Conservation (phyloP, 2,113 vertebrate genomes). For the Oceanodroma tethys region DNA sequence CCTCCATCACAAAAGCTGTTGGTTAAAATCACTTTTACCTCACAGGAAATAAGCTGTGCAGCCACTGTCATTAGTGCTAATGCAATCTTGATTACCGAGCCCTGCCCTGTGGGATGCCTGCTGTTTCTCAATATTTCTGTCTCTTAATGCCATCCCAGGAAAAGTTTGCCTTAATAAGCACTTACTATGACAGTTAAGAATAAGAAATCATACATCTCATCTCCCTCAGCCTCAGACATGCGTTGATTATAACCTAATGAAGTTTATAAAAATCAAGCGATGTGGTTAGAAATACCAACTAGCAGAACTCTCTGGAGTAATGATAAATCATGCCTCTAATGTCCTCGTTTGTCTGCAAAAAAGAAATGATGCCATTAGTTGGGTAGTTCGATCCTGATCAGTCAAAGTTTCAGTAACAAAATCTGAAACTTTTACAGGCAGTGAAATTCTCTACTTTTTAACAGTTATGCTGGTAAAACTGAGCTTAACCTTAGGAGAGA, state of each 20-base stretch:
- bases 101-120: background rate
- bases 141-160: background rate
- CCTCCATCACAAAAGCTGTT: background rate
- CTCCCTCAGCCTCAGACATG: background rate
- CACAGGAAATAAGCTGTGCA: background rate
- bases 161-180: background rate
- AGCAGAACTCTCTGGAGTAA: background rate
- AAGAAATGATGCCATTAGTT: background rate
- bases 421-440: background rate
- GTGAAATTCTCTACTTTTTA: background rate
- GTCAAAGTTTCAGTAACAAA: background rate
- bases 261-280: background rate
- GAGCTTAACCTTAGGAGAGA: background rate
- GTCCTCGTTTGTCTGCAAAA: background rate
- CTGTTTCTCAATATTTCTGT: background rate
- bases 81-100: background rate
- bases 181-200: background rate
- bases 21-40: background rate
- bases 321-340: background rate
- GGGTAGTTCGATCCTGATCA: background rate
- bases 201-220: background rate
- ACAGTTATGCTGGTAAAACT: background rate
- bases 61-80: background rate
- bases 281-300: background rate
- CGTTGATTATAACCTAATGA: background rate